Percentiles rank a stretch among this genome's conserved stretches.
phyloP scores from a whole-genome alignment of 1,140 invertebrate genomes.

The Drosophila pachea region DNA sequence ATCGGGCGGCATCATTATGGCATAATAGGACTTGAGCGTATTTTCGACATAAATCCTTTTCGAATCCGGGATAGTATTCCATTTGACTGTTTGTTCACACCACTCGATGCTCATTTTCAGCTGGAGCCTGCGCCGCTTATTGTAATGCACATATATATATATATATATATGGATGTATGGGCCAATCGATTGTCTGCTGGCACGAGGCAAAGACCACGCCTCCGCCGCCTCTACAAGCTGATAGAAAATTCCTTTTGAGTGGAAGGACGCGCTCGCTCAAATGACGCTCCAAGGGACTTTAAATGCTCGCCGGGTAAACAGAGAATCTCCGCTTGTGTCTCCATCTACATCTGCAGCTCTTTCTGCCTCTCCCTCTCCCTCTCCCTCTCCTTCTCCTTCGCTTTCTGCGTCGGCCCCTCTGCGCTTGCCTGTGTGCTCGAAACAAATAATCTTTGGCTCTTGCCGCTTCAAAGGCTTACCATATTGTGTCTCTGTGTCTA shows the following conservation, averaged over 20 bases:
- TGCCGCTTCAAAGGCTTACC: conserved; percentile 42
- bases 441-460: conserved; percentile 45
- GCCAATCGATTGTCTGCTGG: conserved; percentile 30
- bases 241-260: conserved; percentile 48
- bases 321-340: neutral
- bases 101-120: conserved; percentile 38
- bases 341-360: no score
- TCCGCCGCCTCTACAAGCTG: conserved; percentile 1
- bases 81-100: conserved; percentile 30
- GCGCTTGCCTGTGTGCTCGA: conserved; percentile 15
- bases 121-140: conserved; percentile 21
- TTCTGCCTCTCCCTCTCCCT: neutral
- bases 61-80: conserved; percentile 34
- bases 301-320: conserved; percentile 26
- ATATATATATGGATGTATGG: neutral
- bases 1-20: neutral
- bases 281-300: conserved; percentile 25
- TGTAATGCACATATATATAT: conserved; percentile 27
- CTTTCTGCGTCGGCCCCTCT: neutral
- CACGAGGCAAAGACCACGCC: conserved; percentile 26
- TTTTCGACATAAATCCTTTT: conserved; percentile 38
- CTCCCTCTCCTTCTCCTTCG: neutral
- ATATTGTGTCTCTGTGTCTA: conserved; percentile 42
- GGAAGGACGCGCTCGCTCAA: conserved; percentile 24
- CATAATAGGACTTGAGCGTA: conserved; percentile 21